Evolutionary conservation across 2,888 invertebrate genomes (phyloP), one percentile per base, ranked within the genome.

Genomic region (Calameuta idolon): DNA sequence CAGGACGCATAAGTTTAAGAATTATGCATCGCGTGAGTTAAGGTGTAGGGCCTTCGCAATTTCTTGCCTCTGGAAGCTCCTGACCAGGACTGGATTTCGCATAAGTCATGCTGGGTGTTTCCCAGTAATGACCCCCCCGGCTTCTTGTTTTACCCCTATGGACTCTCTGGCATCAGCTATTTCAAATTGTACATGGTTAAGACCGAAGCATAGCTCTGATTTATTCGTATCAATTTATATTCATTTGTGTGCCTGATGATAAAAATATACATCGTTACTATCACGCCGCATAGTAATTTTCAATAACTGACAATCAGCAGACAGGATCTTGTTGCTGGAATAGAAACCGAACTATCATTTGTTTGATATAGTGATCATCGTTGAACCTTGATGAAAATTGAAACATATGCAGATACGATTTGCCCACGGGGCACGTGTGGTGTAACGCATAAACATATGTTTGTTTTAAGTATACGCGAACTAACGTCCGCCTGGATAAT

Each of bases 41-140:
- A 79, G 76, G 80, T 75, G 74, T 78, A 33, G 78, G 81, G 80
- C 75, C 79, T 78, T 79, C 79, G 83, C 81, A 80, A 85, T 83
- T 86, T 85, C 81, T 83, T 85, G 82, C 81, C 80, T 75, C 55
- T 55, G 31, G 23, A 68, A 79, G 35, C 75, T 30, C 12, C 73
- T 68, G 71, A 23, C 74, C 69, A 40, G 68, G 74, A 71, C 80
- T 34, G 77, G 79, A 77, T 80, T 81, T 80, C 83, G 86, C 86
- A 87, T 89, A 89, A 89, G 87, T 89, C 89, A 90, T 89, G 85
- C 85, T 88, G 87, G 87, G 87, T 89, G 87, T 89, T 89, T 79
- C 84, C 84, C 86, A 83, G 87, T 89, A 89, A 89, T 89, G 88
- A 89, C 84, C 87, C 82, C 80, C 79, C 77, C 84, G 84, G 87